phyloP scores from a whole-genome alignment of 2,113 vertebrate species.

The Natator depressus region DNA sequence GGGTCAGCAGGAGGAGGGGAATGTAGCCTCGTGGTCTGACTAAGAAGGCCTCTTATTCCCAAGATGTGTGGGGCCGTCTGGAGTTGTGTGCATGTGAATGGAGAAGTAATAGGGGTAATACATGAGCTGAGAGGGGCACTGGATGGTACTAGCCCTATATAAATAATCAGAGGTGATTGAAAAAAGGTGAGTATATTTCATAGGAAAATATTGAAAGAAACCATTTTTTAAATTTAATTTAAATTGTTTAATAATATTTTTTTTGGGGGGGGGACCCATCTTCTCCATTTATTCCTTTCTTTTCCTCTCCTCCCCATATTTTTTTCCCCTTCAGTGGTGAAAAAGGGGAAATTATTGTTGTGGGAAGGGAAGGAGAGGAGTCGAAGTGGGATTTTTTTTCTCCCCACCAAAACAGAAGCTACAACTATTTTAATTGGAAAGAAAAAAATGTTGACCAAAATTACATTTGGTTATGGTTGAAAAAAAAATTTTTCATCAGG shows the following conservation, averaged over 20 bases:
- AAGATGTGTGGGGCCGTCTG: neutral
- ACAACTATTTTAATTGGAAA: neutral
- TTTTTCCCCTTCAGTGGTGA: neutral
- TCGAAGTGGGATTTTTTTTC: neutral
- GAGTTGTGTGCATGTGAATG: neutral
- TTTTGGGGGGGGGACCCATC: no score
- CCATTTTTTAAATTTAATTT: neutral
- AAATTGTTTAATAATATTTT: neutral
- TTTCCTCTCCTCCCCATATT: neutral
- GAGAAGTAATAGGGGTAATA: neutral
- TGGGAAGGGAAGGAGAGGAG: neutral
- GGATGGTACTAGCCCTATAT: neutral
- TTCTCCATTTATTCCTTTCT: neutral
- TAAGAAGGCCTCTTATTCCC: neutral
- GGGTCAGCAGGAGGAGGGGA: neutral
- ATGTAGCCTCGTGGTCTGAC: neutral
- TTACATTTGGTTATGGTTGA: neutral
- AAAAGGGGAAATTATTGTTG: neutral
- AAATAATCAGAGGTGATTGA: neutral
- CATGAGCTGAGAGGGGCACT: neutral
- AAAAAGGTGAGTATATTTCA: neutral
- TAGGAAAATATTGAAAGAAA: neutral
- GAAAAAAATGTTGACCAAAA: neutral
- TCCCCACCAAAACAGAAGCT: neutral
- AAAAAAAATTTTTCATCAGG: neutral